These are phyloP conservation scores for Papilio aristodemus DNA, from an alignment of 1,140 invertebrate genomes.

Conservation along the genomic window DNA sequence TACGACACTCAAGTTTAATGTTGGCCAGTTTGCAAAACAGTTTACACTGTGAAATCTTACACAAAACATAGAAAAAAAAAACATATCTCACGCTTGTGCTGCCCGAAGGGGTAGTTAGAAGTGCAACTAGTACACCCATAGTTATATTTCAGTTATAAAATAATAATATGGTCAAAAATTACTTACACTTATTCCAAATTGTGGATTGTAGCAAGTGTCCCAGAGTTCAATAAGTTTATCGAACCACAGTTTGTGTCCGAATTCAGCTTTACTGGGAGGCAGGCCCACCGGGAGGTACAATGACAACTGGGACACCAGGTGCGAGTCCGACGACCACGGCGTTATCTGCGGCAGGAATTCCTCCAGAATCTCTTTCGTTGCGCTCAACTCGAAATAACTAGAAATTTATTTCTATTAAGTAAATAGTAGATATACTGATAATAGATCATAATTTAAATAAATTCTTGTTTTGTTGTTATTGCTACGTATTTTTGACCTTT, in stretches of 20 bases:
- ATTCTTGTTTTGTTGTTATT: too few relatives aligned
- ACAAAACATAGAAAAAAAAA: too few relatives aligned
- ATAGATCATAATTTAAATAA: too few relatives aligned
- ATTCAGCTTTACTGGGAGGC: constrained; percentile 82
- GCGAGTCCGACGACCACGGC: constrained; percentile 83
- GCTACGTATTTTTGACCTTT: too few relatives aligned
- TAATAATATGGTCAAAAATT: constrained; percentile 34
- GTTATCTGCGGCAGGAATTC: constrained; percentile 89
- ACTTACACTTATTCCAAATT: constrained; percentile 86
- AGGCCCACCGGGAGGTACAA: constrained; percentile 89
- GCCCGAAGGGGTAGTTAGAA: too few relatives aligned
- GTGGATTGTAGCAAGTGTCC: constrained; percentile 86
- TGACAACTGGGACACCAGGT: constrained; percentile 84
- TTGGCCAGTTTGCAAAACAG: too few relatives aligned
- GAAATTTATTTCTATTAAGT: constrained; percentile 29
- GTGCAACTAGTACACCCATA: too few relatives aligned
- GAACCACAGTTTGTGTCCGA: constrained; percentile 90
- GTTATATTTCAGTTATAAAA: too few relatives aligned
- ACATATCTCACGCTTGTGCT: too few relatives aligned
- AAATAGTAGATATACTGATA: too few relatives aligned
- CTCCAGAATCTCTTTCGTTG: constrained; percentile 94
- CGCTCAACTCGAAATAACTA: constrained; percentile 87
- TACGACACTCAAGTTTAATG: too few relatives aligned
- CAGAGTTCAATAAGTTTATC: constrained; percentile 90
- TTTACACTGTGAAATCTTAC: too few relatives aligned